Percentiles rank a stretch among this genome's conserved stretches.
phyloP scores from a whole-genome alignment of 2,888 invertebrate genomes.

The Acholoe squamosa region DNA sequence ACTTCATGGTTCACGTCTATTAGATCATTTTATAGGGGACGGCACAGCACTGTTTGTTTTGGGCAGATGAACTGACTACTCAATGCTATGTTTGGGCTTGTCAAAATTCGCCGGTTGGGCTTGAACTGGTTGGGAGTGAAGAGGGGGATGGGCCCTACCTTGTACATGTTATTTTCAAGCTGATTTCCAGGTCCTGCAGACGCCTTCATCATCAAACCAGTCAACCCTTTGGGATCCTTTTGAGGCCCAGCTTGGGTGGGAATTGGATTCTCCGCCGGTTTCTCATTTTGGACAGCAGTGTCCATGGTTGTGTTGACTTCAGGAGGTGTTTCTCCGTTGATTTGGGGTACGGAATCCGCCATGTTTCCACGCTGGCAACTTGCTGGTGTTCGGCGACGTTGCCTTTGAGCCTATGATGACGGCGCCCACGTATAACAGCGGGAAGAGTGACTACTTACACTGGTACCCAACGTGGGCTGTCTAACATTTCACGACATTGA shows the following conservation, averaged over 20 bases:
- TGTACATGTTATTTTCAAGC: conserved; percentile 9
- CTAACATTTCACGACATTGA: neutral
- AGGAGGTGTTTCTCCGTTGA: conserved; percentile 12
- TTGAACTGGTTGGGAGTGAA: neutral
- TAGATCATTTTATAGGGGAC: too few relatives aligned
- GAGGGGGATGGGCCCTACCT: neutral
- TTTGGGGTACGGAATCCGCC: conserved; percentile 67
- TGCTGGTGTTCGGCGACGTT: neutral
- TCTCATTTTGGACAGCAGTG: neutral
- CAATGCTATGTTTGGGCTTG: conserved; percentile 6
- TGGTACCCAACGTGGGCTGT: neutral
- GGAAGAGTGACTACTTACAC: neutral
- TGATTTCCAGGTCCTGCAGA: neutral
- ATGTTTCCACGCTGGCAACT: conserved; percentile 71
- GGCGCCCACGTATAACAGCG: neutral
- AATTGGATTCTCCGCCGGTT: neutral
- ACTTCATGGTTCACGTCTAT: too few relatives aligned
- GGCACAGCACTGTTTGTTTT: too few relatives aligned
- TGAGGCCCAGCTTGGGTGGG: neutral
- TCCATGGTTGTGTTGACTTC: neutral
- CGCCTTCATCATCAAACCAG: neutral
- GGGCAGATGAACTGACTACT: neutral
- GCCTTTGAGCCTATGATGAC: neutral
- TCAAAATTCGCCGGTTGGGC: neutral
- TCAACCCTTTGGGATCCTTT: neutral